Conservation (phyloP, 2,888 invertebrate genomes). For the Macrophya alboannulata region DNA sequence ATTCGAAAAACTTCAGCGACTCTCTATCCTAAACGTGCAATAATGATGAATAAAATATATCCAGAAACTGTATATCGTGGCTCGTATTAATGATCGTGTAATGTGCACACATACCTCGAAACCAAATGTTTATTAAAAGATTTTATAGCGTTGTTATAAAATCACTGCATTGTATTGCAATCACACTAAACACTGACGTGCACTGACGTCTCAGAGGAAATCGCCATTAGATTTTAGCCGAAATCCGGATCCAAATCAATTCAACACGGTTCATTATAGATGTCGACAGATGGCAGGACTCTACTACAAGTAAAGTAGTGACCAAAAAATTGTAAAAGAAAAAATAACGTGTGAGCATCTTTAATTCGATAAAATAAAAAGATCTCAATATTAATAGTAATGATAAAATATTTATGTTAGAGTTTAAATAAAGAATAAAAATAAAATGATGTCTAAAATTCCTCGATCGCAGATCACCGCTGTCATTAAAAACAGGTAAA, state of each 20-base stretch:
- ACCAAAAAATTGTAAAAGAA: background rate
- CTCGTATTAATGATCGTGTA: too few relatives aligned
- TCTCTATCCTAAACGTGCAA: background rate
- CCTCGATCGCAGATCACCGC: constrained; percentile 65
- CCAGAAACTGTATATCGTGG: background rate
- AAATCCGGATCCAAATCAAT: background rate
- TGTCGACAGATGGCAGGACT: background rate
- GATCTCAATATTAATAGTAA: background rate
- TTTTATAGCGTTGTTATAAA: background rate
- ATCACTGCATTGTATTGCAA: background rate
- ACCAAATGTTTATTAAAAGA: background rate
- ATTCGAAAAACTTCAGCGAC: background rate
- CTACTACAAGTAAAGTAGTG: background rate
- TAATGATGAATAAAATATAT: background rate
- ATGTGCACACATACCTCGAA: background rate
- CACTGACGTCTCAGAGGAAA: background rate
- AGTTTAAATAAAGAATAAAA: constrained; percentile 56
- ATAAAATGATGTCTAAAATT: constrained; percentile 68
- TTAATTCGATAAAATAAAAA: background rate
- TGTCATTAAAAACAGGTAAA: constrained; percentile 68
- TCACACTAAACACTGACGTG: background rate
- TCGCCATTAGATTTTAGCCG: background rate
- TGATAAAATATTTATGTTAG: background rate
- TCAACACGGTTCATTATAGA: background rate
- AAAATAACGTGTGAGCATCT: too few relatives aligned